Base-by-base conservation (phyloP, 1,140 invertebrate genomes). In the Zaprionus gabonicus region DNA sequence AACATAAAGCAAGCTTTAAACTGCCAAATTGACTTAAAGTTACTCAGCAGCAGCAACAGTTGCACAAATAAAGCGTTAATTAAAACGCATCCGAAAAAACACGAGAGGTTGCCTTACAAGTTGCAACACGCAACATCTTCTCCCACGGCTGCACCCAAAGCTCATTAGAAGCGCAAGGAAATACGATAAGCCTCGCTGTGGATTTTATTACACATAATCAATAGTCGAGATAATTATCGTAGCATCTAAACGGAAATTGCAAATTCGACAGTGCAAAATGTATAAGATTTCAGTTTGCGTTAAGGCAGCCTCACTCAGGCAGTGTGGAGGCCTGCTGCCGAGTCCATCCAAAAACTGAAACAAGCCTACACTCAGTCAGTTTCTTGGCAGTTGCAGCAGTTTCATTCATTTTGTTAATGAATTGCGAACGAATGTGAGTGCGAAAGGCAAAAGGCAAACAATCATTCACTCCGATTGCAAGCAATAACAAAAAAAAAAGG, bases 331-430 rank as follows among this genome's bases (percentile, higher is more conserved):
- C 3, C 9, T 34, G 31, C 31, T 10, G 31, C n/a, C 7, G 41
- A 46, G 9, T 7, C 41, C 10, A 51, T 4, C 10, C 46, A 25
- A 51, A 41, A 5, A 46, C 15, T 15, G 15, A 46, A 15, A 46
- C 36, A 7, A 15, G 36, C 60, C 71, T 49, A 34, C 31, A 34
- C 31, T 10, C 71, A 23, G 72, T 75, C 83, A 71, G 65, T 71
- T 82, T 51, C 77, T 67, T 71, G 70, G 65, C 80, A 82, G 69
- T 5, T 46, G 38, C 41, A 7, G 38, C 60, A 75, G 41, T 60
- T 44, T 81, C 84, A 88, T 88, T 84, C 84, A 88, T 88, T 88
- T 88, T 88, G 78, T 88, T 88, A 88, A 88, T 88, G 81, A 88
- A 88, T 88, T 81, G 81, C 81, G 71, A 60, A 51, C 76, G 66